Base-by-base conservation (phyloP, 2,888 invertebrate species). In the Nymphalis polychloros region DNA sequence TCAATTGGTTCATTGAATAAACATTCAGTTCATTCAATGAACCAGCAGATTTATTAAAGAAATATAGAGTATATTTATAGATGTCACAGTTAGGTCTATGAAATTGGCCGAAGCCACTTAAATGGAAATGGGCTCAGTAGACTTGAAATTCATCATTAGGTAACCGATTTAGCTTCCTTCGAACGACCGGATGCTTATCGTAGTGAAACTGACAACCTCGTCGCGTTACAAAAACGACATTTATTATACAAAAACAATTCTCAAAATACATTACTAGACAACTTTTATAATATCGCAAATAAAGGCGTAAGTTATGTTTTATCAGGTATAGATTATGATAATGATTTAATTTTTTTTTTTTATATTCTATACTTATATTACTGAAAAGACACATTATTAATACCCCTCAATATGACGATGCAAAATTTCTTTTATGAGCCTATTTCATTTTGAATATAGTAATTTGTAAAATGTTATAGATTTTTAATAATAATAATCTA, bases 201-300 rank as follows among this genome's bases (percentile, higher is more conserved):
- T 73, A 67, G 59, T 65, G 61, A 66, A 68, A 73, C 72, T 67
- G 68, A 63, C 66, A 64, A 64, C 52, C 70, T 64, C 27, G 64
- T 47, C 53, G 63, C 61, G 49, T 63, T 69, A 70, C 73, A 73
- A 73, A 74, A 68, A 69, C 63, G 64, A 64, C 69, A 74, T 64
- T 72, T 72, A 74, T 74, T 73, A 69, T 55, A 70, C 66, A 59
- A 61, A 73, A 73, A 72, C 69, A 49, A 72, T 71, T 70, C 69
- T 66, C 57, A 59, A 67, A 73, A 70, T 72, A 73, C 69, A 68
- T 73, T 68, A 68, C 64, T 47, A 62, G 63, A 69, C 57, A 60
- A 48, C 50, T 62, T 63, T 67, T 69, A 69, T 70, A 69, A 66
- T 70, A 52, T 52, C 27, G 6, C 27, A 31, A 31, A 6, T 31